Conservation (phyloP, 2,797 vertebrate genomes). For the Tarsius wallacei region DNA sequence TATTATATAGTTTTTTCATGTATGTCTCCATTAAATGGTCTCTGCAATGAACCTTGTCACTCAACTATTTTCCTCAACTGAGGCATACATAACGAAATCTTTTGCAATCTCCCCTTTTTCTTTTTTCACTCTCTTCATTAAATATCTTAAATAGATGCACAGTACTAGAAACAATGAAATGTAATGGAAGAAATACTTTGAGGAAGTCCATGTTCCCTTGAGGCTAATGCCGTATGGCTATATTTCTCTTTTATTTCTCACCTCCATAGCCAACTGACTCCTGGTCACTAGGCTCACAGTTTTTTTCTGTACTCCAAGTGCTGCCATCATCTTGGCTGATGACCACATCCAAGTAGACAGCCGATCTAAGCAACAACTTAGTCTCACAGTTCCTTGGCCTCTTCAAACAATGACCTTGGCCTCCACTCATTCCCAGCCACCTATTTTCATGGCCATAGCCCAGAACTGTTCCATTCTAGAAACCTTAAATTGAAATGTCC, state of each 20-base stretch:
- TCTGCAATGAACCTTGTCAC: constrained; percentile 23
- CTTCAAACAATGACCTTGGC: constrained; percentile 20
- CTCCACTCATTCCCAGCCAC: constrained; percentile 31
- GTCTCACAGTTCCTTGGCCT: neutral
- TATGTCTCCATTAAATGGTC: constrained; percentile 5
- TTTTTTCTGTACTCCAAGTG: neutral
- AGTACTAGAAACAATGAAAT: constrained; percentile 5
- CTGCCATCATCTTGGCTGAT: constrained; percentile 10
- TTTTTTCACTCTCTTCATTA: constrained; percentile 33
- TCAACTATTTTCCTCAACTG: neutral
- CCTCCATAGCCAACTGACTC: neutral
- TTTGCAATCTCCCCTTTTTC: neutral
- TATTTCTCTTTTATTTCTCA: neutral
- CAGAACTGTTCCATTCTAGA: constrained; percentile 6
- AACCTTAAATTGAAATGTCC: constrained; percentile 51
- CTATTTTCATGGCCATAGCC: constrained; percentile 35
- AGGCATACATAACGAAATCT: neutral
- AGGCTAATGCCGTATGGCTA: neutral
- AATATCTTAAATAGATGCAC: neutral
- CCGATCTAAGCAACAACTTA: constrained; percentile 31
- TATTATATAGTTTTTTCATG: neutral
- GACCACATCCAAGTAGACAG: constrained; percentile 30
- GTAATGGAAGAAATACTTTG: neutral
- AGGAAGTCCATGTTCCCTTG: neutral
- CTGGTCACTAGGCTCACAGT: neutral